Percentiles rank a stretch among this genome's conserved stretches.
Conservation (phyloP, 1,140 invertebrate species). For the Drosophila malerkotliana region DNA sequence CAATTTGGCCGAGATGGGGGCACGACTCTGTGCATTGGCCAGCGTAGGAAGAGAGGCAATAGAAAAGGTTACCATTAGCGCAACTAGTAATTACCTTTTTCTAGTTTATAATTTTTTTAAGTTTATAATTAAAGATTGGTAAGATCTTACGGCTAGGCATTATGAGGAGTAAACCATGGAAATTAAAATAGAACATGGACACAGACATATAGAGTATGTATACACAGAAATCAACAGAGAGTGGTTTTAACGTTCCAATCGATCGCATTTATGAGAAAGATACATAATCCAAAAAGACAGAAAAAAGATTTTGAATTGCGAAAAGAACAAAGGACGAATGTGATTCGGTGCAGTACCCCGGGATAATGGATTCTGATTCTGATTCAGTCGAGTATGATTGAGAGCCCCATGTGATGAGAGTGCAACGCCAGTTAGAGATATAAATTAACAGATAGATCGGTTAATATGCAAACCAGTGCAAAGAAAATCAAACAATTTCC, state of each 20-base stretch:
- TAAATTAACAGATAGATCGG: constrained; percentile 19
- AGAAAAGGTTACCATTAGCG: constrained; percentile 62
- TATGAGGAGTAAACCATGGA: constrained; percentile 61
- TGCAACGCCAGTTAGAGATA: constrained; percentile 33
- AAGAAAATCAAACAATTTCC: constrained; percentile 49
- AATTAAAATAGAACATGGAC: constrained; percentile 63
- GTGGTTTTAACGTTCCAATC: constrained; percentile 60
- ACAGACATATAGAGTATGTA: constrained; percentile 46
- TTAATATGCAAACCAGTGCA: constrained; percentile 50
- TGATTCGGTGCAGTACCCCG: constrained; percentile 31
- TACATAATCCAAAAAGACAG: constrained; percentile 29
- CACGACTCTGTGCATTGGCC: constrained; percentile 91
- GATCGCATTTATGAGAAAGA: constrained; percentile 49
- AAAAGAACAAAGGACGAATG: constrained; percentile 49
- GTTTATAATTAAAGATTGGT: constrained; percentile 3
- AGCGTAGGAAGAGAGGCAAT: constrained; percentile 61
- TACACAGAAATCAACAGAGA: constrained; percentile 47
- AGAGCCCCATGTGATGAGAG: constrained; percentile 19
- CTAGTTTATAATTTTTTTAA: not conserved
- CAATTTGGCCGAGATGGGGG: constrained; percentile 98
- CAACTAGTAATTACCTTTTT: constrained; percentile 31
- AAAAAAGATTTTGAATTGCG: constrained; percentile 37
- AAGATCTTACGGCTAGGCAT: constrained; percentile 45
- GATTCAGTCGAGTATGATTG: not conserved
- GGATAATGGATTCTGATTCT: constrained; percentile 3